These are phyloP conservation scores for Pilophorus perplexus DNA, from an alignment of 2,888 invertebrate species.

Conservation along the genomic window DNA sequence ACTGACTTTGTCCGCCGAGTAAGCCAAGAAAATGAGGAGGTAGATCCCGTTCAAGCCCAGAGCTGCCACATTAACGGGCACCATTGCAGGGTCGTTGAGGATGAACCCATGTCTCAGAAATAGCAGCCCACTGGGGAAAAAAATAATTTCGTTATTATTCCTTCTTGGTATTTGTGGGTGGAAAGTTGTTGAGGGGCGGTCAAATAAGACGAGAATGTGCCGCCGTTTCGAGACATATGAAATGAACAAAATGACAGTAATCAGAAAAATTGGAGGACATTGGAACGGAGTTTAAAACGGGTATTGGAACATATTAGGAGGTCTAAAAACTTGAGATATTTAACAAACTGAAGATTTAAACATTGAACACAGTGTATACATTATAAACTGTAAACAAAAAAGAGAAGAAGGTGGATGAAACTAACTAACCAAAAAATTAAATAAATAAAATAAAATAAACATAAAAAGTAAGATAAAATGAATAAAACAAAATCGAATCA, in stretches of 20 bases:
- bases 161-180: not conserved
- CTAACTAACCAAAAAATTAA: not conserved
- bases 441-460: conserved; percentile 22
- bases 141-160: not conserved
- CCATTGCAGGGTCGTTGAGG: conserved; percentile 71
- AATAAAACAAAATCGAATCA: too few species aligned
- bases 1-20: conserved; percentile 56
- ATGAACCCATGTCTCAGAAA: conserved; percentile 75
- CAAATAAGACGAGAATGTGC: too few species aligned
- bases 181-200: too few species aligned
- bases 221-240: too few species aligned
- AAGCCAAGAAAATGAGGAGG: conserved; percentile 64
- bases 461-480: too few species aligned
- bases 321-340: too few species aligned
- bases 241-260: not conserved
- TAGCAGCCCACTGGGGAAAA: conserved; percentile 62
- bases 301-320: too few species aligned
- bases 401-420: not conserved
- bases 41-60: conserved; percentile 67
- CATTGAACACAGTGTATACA: too few species aligned
- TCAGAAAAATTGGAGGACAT: too few species aligned
- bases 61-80: conserved; percentile 74
- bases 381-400: not conserved
- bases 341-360: too few species aligned
- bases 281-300: too few species aligned